These are phyloP conservation scores for Ditula angustiorana DNA, from an alignment of 2,888 invertebrate species.

Conservation along the genomic window DNA sequence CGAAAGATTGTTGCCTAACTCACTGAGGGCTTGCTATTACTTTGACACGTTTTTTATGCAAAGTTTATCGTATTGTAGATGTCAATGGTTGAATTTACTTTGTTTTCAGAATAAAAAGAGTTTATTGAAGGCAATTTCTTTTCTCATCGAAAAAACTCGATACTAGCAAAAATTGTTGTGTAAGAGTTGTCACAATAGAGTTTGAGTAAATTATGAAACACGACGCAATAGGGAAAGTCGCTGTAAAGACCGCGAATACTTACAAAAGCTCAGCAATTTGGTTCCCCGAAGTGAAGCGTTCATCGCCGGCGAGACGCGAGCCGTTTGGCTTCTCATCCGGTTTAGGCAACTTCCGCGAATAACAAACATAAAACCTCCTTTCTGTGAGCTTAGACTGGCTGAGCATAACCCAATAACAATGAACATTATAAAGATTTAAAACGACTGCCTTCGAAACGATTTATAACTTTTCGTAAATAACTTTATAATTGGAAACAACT, in stretches of 20 bases:
- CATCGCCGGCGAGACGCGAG: conserved; percentile 14
- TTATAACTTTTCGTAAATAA: conserved; percentile 13
- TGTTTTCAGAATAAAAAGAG: not conserved
- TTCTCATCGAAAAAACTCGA: not conserved
- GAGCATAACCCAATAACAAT: conserved; percentile 13
- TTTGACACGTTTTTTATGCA: conserved; percentile 9
- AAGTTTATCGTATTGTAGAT: not conserved
- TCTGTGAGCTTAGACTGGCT: conserved; percentile 24
- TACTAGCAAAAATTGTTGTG: not conserved
- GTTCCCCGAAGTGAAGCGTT: conserved; percentile 18
- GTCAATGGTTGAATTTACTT: not conserved
- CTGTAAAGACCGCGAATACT: conserved; percentile 21
- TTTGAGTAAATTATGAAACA: not conserved
- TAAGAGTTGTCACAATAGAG: not conserved
- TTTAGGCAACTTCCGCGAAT: conserved; percentile 31
- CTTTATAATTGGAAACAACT: conserved; percentile 20
- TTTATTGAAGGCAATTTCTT: not conserved
- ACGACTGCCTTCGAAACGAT: not conserved
- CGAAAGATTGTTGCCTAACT: conserved; percentile 19
- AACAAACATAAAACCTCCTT: conserved; percentile 23
- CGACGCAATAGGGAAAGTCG: not conserved
- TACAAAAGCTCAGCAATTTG: conserved; percentile 21
- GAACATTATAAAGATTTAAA: conserved; percentile 22
- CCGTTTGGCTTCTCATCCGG: conserved; percentile 32
- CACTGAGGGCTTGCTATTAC: not conserved